phyloP scores from a whole-genome alignment of 1,140 invertebrate genomes.

The Pseudomyrmex gracilis region DNA sequence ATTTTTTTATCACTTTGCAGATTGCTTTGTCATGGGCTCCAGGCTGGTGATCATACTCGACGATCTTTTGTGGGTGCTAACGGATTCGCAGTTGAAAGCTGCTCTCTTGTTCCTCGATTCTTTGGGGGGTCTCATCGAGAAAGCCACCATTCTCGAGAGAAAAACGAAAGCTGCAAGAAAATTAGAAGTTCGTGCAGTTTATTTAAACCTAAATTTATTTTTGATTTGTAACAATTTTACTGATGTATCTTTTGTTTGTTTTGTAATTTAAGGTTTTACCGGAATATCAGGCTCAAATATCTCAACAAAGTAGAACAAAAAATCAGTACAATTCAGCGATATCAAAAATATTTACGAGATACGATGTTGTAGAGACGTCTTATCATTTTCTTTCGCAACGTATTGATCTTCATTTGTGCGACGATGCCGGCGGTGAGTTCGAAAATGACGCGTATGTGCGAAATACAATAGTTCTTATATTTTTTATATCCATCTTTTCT shows the following conservation, averaged over 20 bases:
- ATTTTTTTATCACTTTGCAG: conserved; percentile 87
- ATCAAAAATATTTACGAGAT: conserved; percentile 92
- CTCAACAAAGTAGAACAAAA: conserved; percentile 87
- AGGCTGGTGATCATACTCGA: conserved; percentile 96
- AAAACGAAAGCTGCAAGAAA: conserved; percentile 96
- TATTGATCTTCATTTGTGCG: conserved; percentile 98
- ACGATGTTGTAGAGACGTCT: conserved; percentile 98
- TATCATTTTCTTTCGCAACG: conserved; percentile 98
- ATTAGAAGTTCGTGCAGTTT: conserved; percentile 88
- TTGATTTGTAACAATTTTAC: conserved; percentile 59
- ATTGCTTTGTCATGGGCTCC: conserved; percentile 97
- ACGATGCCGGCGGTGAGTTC: conserved; percentile 94
- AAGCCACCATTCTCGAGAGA: conserved; percentile 92
- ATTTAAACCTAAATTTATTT: conserved; percentile 35
- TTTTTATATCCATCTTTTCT: conserved; percentile 43
- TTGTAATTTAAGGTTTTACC: conserved; percentile 88
- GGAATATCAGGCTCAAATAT: conserved; percentile 92
- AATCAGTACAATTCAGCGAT: conserved; percentile 83
- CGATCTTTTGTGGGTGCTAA: conserved; percentile 99
- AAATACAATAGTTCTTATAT: neutral
- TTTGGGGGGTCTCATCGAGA: conserved; percentile 93
- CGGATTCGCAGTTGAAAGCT: conserved; percentile 98
- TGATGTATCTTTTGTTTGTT: conserved; percentile 44
- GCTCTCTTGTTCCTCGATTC: conserved; percentile 97
- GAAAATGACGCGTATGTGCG: conserved; percentile 10